Conservation (phyloP, 2,113 vertebrate genomes). For the Myiagra hebetior region DNA sequence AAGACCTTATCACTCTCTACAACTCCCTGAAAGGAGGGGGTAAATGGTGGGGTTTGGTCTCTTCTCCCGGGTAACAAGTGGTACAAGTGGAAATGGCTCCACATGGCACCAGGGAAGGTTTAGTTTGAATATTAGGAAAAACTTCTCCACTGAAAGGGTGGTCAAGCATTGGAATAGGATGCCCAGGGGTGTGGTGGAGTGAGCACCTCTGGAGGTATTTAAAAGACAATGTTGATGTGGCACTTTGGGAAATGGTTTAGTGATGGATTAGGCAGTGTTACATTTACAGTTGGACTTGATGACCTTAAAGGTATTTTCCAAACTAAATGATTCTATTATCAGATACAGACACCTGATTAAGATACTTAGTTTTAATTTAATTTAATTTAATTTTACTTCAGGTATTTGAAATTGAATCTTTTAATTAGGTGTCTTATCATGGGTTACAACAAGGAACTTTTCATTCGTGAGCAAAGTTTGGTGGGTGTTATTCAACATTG, state of each 20-base stretch:
- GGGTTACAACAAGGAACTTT: background rate
- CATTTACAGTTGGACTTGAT: background rate
- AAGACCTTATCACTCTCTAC: background rate
- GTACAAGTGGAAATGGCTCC: background rate
- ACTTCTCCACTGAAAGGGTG: background rate
- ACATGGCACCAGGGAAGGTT: background rate
- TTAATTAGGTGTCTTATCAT: background rate
- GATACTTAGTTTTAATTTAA: background rate
- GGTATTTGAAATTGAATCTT: background rate
- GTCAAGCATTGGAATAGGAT: background rate
- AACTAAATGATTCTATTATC: background rate
- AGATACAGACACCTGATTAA: background rate
- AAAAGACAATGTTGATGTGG: accelerated
- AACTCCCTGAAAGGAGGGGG: background rate
- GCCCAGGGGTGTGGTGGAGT: background rate
- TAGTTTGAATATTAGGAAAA: background rate
- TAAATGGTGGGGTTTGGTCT: background rate
- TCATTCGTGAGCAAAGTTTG: background rate
- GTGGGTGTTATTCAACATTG: background rate
- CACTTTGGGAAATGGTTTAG: background rate
- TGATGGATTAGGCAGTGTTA: background rate
- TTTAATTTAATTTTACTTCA: background rate
- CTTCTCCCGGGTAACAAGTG: background rate
- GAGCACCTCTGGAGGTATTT: background rate
- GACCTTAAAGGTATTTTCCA: background rate